These are phyloP conservation scores for Drosophila rellima DNA, from an alignment of 2,888 invertebrate species.

Conservation along the genomic window DNA sequence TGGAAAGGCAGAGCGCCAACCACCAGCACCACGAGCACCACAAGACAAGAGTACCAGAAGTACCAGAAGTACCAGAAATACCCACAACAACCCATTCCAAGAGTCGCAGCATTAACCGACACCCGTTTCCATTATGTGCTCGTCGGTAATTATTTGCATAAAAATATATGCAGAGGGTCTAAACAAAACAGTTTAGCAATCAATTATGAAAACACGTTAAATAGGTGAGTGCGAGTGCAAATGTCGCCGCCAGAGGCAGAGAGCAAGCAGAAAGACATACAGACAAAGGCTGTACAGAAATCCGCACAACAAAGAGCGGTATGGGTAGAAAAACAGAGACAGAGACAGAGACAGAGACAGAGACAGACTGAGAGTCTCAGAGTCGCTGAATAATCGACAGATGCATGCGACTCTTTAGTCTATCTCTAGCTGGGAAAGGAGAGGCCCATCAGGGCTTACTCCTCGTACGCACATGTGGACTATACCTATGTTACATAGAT, in stretches of 20 bases:
- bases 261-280: slow-evolving; percentile 33
- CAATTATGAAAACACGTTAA: slow-evolving; percentile 82
- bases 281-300: slow-evolving; percentile 52
- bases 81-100: slow-evolving; percentile 13
- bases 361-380: slow-evolving; percentile 15
- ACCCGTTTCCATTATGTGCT: slow-evolving; percentile 67
- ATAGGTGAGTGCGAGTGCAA: slow-evolving; percentile 75
- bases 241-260: slow-evolving; percentile 57
- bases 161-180: slow-evolving; percentile 79
- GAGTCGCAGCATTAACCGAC: slow-evolving; percentile 8
- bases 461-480: slow-evolving; percentile 29
- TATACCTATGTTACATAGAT: slow-evolving; percentile 20
- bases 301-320: slow-evolving; percentile 27
- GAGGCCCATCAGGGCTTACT: slow-evolving; percentile 24
- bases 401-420: slow-evolving; percentile 52
- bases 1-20: slow-evolving; percentile 46
- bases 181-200: slow-evolving; percentile 82
- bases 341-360: slow-evolving; percentile 22
- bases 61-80: slow-evolving; percentile 19
- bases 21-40: slow-evolving; percentile 31
- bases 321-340: slow-evolving; percentile 14
- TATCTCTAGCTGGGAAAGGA: slow-evolving; percentile 1
- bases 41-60: slow-evolving; percentile 19
- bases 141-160: slow-evolving; percentile 80
- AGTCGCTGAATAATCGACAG: slow-evolving; percentile 56